Evolutionary conservation across 2,888 invertebrate genomes (phyloP), one percentile per base, ranked within the genome.

Genomic region (Helobdella robusta): DNA sequence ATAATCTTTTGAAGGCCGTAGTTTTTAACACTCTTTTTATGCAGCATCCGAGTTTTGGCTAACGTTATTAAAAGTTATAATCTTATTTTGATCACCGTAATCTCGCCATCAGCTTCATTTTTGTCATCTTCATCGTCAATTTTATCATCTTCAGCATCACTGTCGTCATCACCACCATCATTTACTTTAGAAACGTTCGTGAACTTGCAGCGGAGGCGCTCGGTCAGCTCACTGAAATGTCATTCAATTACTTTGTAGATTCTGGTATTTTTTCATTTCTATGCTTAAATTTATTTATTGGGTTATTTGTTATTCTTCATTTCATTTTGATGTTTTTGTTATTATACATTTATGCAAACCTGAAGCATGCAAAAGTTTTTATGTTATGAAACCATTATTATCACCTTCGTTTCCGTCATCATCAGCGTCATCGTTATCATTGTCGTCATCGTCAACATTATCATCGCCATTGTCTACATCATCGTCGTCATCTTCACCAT

Each of bases 81-180:
- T 40, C 40, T 8, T 40, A 11, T 15, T 18, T 15, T 40, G 11
- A 15, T 18, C 40, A 40, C 18, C 40, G 15, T 25, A 50, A 8
- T 18, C n/a, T 8, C 50, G 25, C n/a, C 50, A 50, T 18, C 50
- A 50, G n/a, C 40, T 15, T 36, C 60, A 60, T 60, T 32, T 23
- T 36, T 28, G 23, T 64, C 30, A 63, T 61, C 30, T 36, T 64
- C 20, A 64, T 64, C 46, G 28, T 50, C 60, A 59, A 36, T 28
- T 36, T 59, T 28, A 40, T 36, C 40, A 59, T 59, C 60, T 20
- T 59, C 35, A 34, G 34, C 60, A 59, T 59, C 60, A 62, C 50
- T 30, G 40, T 40, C 60, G 40, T 59, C 40, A 59, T 59, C 40
- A 40, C 20, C 40, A 40, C 40, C 60, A 36, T 59, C 35, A 34